Conservation (phyloP, 2,113 vertebrate species). For the Sylvilagus bachmani region DNA sequence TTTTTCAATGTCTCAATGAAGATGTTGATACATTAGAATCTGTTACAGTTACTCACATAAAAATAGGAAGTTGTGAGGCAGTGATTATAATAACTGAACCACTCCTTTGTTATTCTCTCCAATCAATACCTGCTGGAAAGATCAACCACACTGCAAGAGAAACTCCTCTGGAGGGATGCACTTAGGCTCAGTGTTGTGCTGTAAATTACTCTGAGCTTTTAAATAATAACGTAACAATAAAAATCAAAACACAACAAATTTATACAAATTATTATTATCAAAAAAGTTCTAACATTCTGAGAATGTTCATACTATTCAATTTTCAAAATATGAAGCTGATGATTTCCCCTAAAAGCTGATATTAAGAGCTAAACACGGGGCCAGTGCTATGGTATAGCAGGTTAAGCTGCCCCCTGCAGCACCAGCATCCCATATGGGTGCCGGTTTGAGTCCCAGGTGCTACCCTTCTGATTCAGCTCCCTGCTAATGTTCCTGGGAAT, state of each 20-base stretch:
- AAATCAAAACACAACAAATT: slow-evolving; percentile 46
- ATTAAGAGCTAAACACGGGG: not conserved
- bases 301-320: not conserved
- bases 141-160: not conserved
- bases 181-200: not conserved
- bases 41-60: not conserved
- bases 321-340: slow-evolving; percentile 50
- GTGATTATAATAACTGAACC: slow-evolving; percentile 2
- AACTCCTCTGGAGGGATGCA: not conserved
- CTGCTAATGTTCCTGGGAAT: no score
- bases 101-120: not conserved
- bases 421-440: no score
- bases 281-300: slow-evolving; percentile 21
- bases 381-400: no score
- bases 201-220: slow-evolving; percentile 50
- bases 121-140: not conserved
- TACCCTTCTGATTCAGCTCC: no score
- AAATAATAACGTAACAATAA: slow-evolving; percentile 58
- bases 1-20: not conserved
- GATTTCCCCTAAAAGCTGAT: slow-evolving; percentile 11
- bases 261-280: not conserved
- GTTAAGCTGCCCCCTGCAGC: no score
- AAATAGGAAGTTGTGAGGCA: not conserved
- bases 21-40: not conserved
- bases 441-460: no score